Conservation (phyloP, 2,113 vertebrate species). For the Vanacampus margaritifer region DNA sequence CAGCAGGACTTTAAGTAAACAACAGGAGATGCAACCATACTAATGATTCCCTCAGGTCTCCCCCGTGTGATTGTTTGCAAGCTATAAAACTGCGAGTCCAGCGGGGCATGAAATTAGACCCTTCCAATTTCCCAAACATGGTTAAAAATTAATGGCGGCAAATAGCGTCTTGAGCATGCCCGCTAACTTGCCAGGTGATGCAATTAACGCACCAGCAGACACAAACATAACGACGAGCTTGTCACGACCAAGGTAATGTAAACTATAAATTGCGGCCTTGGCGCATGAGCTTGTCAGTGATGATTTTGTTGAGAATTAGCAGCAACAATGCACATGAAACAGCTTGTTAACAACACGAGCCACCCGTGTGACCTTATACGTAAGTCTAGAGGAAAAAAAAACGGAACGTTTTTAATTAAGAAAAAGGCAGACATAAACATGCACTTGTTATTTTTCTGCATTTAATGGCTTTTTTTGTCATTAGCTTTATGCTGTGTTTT, state of each 20-base stretch:
- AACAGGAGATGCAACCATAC: conserved; percentile 17
- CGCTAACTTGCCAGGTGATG: conserved; percentile 22
- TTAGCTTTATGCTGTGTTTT: background rate
- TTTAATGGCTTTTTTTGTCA: background rate
- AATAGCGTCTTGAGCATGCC: conserved; percentile 21
- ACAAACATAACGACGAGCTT: background rate
- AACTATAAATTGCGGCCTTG: background rate
- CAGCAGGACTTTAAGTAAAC: conserved; percentile 12
- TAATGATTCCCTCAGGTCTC: conserved; percentile 13
- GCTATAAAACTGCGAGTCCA: conserved; percentile 13
- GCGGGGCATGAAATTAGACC: conserved; percentile 46
- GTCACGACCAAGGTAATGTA: background rate
- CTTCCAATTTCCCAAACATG: conserved; percentile 25
- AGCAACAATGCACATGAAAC: background rate
- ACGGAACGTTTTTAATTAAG: background rate
- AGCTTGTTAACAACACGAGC: background rate
- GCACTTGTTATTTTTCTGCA: background rate
- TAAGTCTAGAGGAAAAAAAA: background rate
- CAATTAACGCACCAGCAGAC: conserved; percentile 6
- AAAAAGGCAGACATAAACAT: background rate
- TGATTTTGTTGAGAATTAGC: background rate
- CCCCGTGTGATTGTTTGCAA: conserved; percentile 8
- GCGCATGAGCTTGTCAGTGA: background rate
- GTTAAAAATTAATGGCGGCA: conserved; percentile 30
- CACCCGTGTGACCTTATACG: background rate